Evolutionary conservation across 2,888 invertebrate genomes (phyloP), one percentile per base, ranked within the genome.

Genomic region (Melinaea marsaeus): DNA sequence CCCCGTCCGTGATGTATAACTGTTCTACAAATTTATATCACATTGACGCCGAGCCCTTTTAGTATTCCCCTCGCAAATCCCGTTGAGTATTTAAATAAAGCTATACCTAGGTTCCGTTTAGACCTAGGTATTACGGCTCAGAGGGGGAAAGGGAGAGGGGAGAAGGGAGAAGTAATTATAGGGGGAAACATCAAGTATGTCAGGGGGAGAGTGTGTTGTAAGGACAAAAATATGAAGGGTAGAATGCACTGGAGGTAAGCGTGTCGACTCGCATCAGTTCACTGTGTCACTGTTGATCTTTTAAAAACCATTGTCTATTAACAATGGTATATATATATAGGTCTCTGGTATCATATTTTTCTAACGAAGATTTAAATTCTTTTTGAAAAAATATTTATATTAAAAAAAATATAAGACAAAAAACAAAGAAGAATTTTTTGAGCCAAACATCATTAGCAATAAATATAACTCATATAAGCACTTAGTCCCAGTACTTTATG

Each of bases 221-320:
- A 85, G 88, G 85, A 86, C 85, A 89, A 88, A 90, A 89, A 87
- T 86, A 82, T 79, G 79, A 83, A 42, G 86, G 86, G 86, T 77
- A 79, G 79, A 78, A 78, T 78, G 80, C 83, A 83, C 79, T 81
- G 78, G 84, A 83, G 86, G 85, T 88, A 86, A 89, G 85, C 88
- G 88, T 89, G 90, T 80, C 89, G 85, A 70, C 73, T 81, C 77
- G 84, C 84, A 77, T 84, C 87, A 84, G 90, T 89, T 90, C 90
- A 90, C 88, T 90, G 86, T 90, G 90, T 90, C 90, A 90, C 80
- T 83, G 83, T 79, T 87, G 85, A 86, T 88, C 83, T 88, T 86
- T 85, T 80, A 75, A 81, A 80, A 79, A 83, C 74, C 71, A 75
- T 71, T 71, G 71, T 72, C 68, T 71, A 71, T 72, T 69, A 66